Evolutionary conservation across 2,113 vertebrate species (phyloP), one percentile per base, ranked within the genome.

Genomic region (Leiothrix lutea): DNA sequence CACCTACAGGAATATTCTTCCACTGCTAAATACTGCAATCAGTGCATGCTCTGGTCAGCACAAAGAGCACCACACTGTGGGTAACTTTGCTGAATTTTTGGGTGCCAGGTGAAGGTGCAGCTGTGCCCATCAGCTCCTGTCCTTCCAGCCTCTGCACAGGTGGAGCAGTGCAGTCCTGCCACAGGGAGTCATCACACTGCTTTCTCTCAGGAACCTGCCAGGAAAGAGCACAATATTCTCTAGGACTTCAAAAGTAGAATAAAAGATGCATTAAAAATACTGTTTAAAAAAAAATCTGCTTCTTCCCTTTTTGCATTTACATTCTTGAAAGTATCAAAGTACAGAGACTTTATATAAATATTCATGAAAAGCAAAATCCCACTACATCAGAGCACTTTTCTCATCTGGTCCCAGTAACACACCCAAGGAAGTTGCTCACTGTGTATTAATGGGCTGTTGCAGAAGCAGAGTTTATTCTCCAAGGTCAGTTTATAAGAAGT

Each of bases 41-140:
- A 36, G 1, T 16, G 31, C 25, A 1, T 10, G 25, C n/a, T 67
- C 6, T 64, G 61, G 8, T 12, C 71, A 73, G 61, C 45, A 54
- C 45, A 28, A 75, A 42, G 23, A 36, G 2, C 23, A 23, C 17
- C 1, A 0, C 1, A 2, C 20, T 13, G 28, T 3, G 24, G 79
- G 13, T 3, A 45, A n/a, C 14, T 79, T 29, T 23, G 44, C 14
- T 50, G 72, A 31, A 14, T 36, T 58, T 8, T 0, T 3, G 12
- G 33, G 6, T 20, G 11, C 35, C 31, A 8, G 20, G 42, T 7
- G 3, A 40, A 45, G 29, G 38, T 9, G 4, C 2, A 48, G 20
- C 36, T 3, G 4, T 57, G 56, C 47, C 53, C 35, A 16, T 8
- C 92, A 70, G 56, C 35, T 47, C 44, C 75, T 86, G 64, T 40